These are phyloP conservation scores for Pammene aurita DNA, from an alignment of 2,888 invertebrate genomes.

Conservation along the genomic window DNA sequence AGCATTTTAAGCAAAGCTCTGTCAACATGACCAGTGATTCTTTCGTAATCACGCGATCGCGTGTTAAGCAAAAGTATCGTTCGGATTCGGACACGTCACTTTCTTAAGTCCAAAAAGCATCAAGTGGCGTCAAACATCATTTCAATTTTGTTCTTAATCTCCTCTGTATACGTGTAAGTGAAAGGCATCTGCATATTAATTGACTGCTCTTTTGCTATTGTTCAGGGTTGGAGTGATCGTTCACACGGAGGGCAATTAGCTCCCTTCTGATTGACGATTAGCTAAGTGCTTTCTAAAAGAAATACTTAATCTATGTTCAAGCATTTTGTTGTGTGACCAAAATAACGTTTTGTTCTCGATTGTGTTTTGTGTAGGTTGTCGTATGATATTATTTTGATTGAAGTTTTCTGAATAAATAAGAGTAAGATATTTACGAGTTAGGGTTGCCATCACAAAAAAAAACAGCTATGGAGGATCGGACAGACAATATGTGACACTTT, in stretches of 20 bases:
- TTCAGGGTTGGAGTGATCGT: slow-evolving; percentile 32
- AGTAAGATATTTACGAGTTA: neutral
- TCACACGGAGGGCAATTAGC: slow-evolving; percentile 41
- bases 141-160: slow-evolving; percentile 3
- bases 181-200: neutral
- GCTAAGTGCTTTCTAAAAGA: slow-evolving; percentile 42
- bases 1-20: slow-evolving; percentile 30
- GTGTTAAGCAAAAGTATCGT: slow-evolving; percentile 36
- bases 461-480: neutral
- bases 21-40: slow-evolving; percentile 39
- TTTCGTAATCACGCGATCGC: slow-evolving; percentile 40
- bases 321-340: slow-evolving; percentile 19
- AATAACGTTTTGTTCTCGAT: neutral
- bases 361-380: neutral
- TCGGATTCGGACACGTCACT: slow-evolving; percentile 29
- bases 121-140: neutral
- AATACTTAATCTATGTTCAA: slow-evolving; percentile 39
- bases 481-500: too few species aligned
- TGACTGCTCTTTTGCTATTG: neutral
- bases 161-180: neutral
- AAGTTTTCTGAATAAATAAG: neutral
- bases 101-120: neutral
- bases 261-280: slow-evolving; percentile 41
- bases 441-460: neutral
- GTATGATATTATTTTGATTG: neutral